Conservation (phyloP, 1,140 invertebrate genomes). For the Eumaeus atala region DNA sequence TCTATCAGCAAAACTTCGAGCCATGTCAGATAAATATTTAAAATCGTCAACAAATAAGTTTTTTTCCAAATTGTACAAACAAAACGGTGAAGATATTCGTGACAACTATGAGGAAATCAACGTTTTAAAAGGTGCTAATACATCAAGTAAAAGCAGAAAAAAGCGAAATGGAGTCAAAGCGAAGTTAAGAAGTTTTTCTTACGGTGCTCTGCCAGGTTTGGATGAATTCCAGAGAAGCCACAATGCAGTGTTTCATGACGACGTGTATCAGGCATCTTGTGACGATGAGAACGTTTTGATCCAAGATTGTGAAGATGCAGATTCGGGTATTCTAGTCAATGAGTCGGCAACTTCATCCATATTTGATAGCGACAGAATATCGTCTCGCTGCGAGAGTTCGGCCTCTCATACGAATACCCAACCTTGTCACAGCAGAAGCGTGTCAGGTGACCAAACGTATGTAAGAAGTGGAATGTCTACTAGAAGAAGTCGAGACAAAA, state of each 20-base stretch:
- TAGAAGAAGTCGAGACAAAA: constrained; percentile 56
- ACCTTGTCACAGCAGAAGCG: constrained; percentile 62
- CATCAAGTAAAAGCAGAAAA: constrained; percentile 56
- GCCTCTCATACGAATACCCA: constrained; percentile 62
- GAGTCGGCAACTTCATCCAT: constrained; percentile 81
- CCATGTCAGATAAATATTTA: constrained; percentile 82
- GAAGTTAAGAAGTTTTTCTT: constrained; percentile 83
- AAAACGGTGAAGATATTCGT: constrained; percentile 49
- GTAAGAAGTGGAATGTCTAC: constrained; percentile 47
- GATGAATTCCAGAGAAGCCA: constrained; percentile 81
- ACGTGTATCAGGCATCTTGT: constrained; percentile 66
- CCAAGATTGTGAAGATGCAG: constrained; percentile 79
- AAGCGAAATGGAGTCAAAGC: constrained; percentile 73
- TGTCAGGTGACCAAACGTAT: constrained; percentile 68
- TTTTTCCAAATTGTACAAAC: constrained; percentile 80
- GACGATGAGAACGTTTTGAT: constrained; percentile 77
- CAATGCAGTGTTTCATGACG: constrained; percentile 76
- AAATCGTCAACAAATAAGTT: constrained; percentile 81
- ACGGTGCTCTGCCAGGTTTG: constrained; percentile 82
- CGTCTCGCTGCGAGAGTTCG: constrained; percentile 74
- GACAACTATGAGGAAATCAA: constrained; percentile 38
- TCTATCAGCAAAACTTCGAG: constrained; percentile 80
- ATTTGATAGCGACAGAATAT: constrained; percentile 77
- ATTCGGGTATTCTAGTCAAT: constrained; percentile 85
- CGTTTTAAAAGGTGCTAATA: constrained; percentile 56